phyloP scores from a whole-genome alignment of 35 echinoderm and acorn worm genomes.

The Stichopus chloronotus region DNA sequence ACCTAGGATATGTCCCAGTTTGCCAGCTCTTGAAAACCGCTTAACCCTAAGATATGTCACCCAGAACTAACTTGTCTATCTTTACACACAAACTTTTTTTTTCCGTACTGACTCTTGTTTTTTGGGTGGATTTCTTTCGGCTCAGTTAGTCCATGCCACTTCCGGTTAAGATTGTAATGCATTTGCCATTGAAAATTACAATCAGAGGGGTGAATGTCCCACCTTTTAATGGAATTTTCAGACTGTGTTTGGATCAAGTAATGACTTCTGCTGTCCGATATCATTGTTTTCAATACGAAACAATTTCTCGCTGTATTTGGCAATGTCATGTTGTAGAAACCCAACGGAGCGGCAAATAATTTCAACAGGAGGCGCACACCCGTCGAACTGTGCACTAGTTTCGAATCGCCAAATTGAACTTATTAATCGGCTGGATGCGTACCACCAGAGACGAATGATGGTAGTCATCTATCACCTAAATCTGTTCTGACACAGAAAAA shows the following conservation, averaged over 20 bases:
- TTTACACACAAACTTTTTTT: not conserved
- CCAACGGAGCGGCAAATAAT: not conserved
- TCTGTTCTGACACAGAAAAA: not conserved
- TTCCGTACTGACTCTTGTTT: not conserved
- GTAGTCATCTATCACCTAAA: not conserved
- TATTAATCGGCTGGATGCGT: not conserved
- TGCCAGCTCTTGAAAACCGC: not conserved
- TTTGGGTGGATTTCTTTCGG: slow-evolving; percentile 13
- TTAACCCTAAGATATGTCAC: slow-evolving; percentile 39
- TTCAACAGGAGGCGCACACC: not conserved
- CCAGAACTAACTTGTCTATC: slow-evolving; percentile 42
- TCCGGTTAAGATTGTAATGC: slow-evolving; percentile 23
- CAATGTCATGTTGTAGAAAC: not conserved
- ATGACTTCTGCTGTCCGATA: slow-evolving; percentile 1
- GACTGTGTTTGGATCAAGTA: not conserved
- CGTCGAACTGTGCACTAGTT: not conserved
- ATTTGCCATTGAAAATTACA: slow-evolving; percentile 32
- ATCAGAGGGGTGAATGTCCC: not conserved
- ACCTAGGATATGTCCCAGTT: slow-evolving; percentile 31
- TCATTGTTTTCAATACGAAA: slow-evolving; percentile 7
- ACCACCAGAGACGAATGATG: not conserved
- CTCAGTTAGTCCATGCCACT: slow-evolving; percentile 25
- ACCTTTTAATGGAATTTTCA: slow-evolving; percentile 9
- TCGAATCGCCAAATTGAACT: slow-evolving; percentile 13
- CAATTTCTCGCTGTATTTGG: slow-evolving; percentile 5